These are phyloP conservation scores for Eudasyphora cyanicolor DNA, from an alignment of 2,888 invertebrate genomes.

Conservation along the genomic window DNA sequence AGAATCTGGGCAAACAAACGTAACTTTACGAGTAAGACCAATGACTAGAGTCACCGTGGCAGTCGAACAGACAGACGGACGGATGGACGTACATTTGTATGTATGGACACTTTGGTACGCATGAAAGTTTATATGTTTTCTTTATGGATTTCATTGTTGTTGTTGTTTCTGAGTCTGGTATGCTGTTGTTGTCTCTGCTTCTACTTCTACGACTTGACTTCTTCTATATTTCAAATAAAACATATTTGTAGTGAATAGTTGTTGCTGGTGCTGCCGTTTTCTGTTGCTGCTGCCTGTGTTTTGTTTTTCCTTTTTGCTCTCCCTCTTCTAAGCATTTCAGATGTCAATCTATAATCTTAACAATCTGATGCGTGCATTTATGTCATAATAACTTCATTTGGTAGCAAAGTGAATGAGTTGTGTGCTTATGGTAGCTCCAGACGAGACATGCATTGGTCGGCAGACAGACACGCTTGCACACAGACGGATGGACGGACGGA, in stretches of 20 bases:
- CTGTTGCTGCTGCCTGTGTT: constrained; percentile 37
- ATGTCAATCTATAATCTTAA: constrained; percentile 66
- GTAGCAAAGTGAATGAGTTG: constrained; percentile 67
- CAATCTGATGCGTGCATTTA: constrained; percentile 77
- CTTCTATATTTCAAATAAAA: constrained; percentile 41
- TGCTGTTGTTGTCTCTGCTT: constrained; percentile 26
- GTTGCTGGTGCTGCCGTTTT: constrained; percentile 35
- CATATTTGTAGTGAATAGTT: constrained; percentile 57
- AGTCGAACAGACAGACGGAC: constrained; percentile 68
- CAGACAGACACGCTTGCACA: constrained; percentile 29
- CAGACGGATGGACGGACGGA: neutral
- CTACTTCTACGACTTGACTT: constrained; percentile 8
- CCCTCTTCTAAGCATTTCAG: constrained; percentile 58
- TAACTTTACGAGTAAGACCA: constrained; percentile 15
- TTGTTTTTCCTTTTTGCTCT: too few relatives aligned
- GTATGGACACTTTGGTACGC: constrained; percentile 61
- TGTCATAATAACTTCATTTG: constrained; percentile 79
- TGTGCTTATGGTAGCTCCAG: constrained; percentile 67
- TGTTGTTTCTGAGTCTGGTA: neutral
- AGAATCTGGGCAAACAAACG: constrained; percentile 51
- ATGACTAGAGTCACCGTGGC: constrained; percentile 10
- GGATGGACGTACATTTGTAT: neutral
- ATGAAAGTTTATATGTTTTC: constrained; percentile 47
- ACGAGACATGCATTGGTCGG: neutral
- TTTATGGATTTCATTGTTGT: neutral